Conservation (phyloP, 2,797 vertebrate species). For the Eupleurogrammus muticus region DNA sequence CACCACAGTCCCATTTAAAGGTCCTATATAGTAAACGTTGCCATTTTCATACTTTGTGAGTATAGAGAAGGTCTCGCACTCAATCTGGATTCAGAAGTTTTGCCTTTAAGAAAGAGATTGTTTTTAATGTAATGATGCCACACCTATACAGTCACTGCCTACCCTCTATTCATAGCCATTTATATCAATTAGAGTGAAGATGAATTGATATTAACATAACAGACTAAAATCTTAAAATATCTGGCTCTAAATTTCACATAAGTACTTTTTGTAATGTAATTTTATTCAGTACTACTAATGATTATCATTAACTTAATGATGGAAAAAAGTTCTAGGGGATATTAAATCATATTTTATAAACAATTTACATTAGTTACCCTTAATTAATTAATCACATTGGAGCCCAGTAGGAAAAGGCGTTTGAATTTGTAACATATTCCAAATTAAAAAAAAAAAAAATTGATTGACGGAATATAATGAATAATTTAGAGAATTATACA, state of each 20-base stretch:
- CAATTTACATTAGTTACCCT: slow-evolving; percentile 40
- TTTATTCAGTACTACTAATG: slow-evolving; percentile 23
- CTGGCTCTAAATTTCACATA: background rate
- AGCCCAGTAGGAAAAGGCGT: slow-evolving; percentile 7
- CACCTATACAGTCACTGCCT: too few species aligned
- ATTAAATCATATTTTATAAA: slow-evolving; percentile 42
- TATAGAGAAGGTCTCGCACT: too few species aligned
- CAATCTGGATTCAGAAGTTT: too few species aligned
- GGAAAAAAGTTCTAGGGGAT: slow-evolving; percentile 18
- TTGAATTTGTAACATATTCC: slow-evolving; percentile 23
- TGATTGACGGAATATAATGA: slow-evolving; percentile 50
- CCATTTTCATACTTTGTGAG: too few species aligned
- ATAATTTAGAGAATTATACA: slow-evolving; percentile 39
- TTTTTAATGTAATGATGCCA: too few species aligned
- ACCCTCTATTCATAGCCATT: too few species aligned
- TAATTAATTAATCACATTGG: slow-evolving; percentile 47
- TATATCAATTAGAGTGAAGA: too few species aligned
- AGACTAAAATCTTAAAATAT: background rate
- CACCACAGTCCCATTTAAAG: too few species aligned
- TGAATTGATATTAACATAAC: too few species aligned
- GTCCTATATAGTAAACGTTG: too few species aligned
- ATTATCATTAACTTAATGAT: too few species aligned
- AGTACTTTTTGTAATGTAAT: background rate
- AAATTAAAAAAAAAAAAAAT: slow-evolving; percentile 22
- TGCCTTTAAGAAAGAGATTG: too few species aligned